phyloP scores from a whole-genome alignment of 2,888 invertebrate genomes.

The Drosophila acutilabella region DNA sequence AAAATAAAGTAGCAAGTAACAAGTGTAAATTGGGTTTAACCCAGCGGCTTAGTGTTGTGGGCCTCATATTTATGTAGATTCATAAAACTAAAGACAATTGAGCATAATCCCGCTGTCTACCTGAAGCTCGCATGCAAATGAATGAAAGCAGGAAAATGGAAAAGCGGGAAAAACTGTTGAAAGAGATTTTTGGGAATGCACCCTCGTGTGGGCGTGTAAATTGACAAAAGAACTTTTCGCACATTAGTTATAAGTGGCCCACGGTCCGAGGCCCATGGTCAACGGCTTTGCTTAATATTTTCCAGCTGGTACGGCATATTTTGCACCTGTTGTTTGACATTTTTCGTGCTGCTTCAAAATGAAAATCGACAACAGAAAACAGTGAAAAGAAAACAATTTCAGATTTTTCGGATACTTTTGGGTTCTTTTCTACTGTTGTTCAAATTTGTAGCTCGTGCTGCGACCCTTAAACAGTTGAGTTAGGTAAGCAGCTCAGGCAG shows the following conservation, averaged over 20 bases:
- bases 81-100: conserved; percentile 39
- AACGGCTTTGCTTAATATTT: conserved; percentile 9
- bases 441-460: conserved; percentile 55
- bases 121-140: conserved; percentile 71
- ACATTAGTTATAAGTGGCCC: conserved; percentile 73
- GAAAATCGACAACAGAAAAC: too few relatives aligned
- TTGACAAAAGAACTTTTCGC: conserved; percentile 82
- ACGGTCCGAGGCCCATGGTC: conserved; percentile 27
- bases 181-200: conserved; percentile 23
- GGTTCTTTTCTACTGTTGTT: conserved; percentile 48
- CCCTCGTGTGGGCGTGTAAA: conserved; percentile 64
- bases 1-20: conserved; percentile 35
- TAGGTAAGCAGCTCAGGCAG: conserved; percentile 17
- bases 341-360: conserved; percentile 61
- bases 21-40: conserved; percentile 65
- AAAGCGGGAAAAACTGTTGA: not conserved
- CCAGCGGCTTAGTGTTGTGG: conserved; percentile 26
- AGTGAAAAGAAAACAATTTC: conserved; percentile 27
- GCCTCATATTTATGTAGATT: conserved; percentile 48
- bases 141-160: conserved; percentile 60
- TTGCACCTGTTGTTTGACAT: conserved; percentile 72
- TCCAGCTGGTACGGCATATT: conserved; percentile 51
- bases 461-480: conserved; percentile 35
- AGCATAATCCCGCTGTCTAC: conserved; percentile 60
- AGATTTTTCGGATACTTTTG: conserved; percentile 19